Base-by-base conservation (phyloP, 1,140 invertebrate genomes). In the Bombus waltoni region DNA sequence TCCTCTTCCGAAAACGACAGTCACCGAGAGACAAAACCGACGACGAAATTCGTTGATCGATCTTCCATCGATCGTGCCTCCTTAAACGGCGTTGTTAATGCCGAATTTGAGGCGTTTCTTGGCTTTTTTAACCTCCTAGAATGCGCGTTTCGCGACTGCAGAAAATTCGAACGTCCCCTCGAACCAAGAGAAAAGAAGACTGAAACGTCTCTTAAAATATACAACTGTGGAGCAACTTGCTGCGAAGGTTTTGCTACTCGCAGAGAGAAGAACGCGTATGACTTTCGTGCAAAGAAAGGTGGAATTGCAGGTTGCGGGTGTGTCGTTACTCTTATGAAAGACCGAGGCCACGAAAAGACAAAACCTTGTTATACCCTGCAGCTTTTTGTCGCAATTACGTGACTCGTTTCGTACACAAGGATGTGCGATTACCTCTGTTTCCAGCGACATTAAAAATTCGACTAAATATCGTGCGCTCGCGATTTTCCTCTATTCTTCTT, bases 381-480 rank as follows among this genome's bases (percentile, higher is more conserved):
- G 15, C 15, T 38, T 53, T 38, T 22, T 15, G 38, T 28, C 38
- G 28, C 57, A 77, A 77, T 77, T 53, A 28, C 44, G 65, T 53
- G 65, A 70, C 78, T 80, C 65, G 47, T 53, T 66, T 10, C 18
- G 59, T 25, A 59, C 8, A 44, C 15, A 65, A 15, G 13, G 35
- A 18, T 70, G 68, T 11, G 8, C 40, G 1, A 2, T 65, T 28
- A 42, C 25, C 44, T 66, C 28, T 62, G 11, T 53, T 44, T n/a
- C 11, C 38, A 18, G 18, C 18, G 57, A 9, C 28, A 76, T 68
- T 66, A 66, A 83, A 83, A 76, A 76, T 83, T 73, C 35, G 40
- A 53, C 70, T 38, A 68, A 83, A 83, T 40, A 44, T 76, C 47
- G 47, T 53, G 57, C 3, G 44, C 68, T 40, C 8, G 25, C 4